phyloP scores from a whole-genome alignment of 2,113 vertebrate genomes.

The Vulpes vulpes region DNA sequence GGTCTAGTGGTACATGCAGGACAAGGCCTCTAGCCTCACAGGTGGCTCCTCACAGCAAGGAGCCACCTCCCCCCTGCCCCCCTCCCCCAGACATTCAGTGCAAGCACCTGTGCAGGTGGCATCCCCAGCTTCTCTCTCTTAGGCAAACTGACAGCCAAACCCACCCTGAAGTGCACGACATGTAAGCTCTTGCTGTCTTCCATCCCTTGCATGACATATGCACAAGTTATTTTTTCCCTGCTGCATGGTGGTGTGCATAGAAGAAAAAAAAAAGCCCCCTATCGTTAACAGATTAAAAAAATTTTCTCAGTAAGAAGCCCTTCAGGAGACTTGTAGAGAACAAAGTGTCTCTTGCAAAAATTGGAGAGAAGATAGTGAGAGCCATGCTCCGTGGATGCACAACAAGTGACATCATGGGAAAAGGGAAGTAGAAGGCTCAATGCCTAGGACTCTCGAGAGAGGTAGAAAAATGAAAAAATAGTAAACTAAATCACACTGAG shows the following conservation, averaged over 20 bases:
- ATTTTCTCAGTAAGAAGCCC: not conserved
- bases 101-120: not conserved
- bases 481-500: not conserved
- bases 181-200: not conserved
- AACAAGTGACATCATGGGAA: not conserved
- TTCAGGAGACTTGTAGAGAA: not conserved
- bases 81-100: no score
- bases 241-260: not conserved
- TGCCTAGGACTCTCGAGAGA: not conserved
- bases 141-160: not conserved
- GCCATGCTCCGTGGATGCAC: not conserved
- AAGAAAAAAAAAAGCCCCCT: not conserved
- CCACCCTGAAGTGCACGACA: not conserved
- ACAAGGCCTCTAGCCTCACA: not conserved
- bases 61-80: not conserved
- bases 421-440: not conserved
- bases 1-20: not conserved
- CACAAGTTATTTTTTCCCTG: not conserved
- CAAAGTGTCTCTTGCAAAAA: not conserved
- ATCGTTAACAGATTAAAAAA: not conserved
- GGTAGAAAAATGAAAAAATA: not conserved
- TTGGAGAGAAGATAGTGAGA: not conserved
- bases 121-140: not conserved
- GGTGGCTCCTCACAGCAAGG: not conserved
- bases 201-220: not conserved